phyloP scores from a whole-genome alignment of 2,888 invertebrate genomes.

The Tinea pellionella region DNA sequence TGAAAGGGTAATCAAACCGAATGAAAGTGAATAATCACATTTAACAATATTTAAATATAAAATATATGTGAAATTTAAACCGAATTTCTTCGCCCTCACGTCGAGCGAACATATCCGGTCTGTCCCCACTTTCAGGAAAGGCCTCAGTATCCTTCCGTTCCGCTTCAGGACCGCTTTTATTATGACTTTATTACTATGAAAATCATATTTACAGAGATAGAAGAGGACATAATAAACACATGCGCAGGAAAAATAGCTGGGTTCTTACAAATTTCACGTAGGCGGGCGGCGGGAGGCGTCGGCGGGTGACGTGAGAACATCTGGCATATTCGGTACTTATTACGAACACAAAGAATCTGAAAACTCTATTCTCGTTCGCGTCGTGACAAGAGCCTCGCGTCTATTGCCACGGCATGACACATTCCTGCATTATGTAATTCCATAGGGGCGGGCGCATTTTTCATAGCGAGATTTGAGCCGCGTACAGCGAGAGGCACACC shows the following conservation, averaged over 20 bases:
- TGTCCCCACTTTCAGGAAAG: slow-evolving; percentile 38
- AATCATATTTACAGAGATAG: slow-evolving; percentile 50
- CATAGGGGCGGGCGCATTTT: slow-evolving; percentile 46
- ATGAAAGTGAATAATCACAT: neutral
- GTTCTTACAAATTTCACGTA: slow-evolving; percentile 18
- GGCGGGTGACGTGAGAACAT: slow-evolving; percentile 21
- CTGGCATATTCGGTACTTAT: slow-evolving; percentile 47
- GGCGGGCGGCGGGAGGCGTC: neutral
- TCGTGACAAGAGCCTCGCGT: slow-evolving; percentile 19
- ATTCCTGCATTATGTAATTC: slow-evolving; percentile 36
- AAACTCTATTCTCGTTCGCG: slow-evolving; percentile 31
- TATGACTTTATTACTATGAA: slow-evolving; percentile 59
- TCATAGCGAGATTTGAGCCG: slow-evolving; percentile 52
- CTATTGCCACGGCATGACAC: slow-evolving; percentile 20
- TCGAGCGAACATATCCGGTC: slow-evolving; percentile 12
- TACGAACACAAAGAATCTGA: slow-evolving; percentile 54
- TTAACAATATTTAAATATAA: neutral
- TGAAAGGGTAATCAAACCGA: no score
- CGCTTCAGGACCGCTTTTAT: slow-evolving; percentile 39
- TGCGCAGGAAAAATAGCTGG: slow-evolving; percentile 39
- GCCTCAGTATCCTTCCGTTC: slow-evolving; percentile 46
- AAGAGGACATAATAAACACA: slow-evolving; percentile 54
- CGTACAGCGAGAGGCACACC: slow-evolving; percentile 32
- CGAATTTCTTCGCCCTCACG: neutral
- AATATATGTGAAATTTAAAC: neutral